These are phyloP conservation scores for Trisateles emortualis DNA, from an alignment of 2,888 invertebrate genomes.

Conservation along the genomic window DNA sequence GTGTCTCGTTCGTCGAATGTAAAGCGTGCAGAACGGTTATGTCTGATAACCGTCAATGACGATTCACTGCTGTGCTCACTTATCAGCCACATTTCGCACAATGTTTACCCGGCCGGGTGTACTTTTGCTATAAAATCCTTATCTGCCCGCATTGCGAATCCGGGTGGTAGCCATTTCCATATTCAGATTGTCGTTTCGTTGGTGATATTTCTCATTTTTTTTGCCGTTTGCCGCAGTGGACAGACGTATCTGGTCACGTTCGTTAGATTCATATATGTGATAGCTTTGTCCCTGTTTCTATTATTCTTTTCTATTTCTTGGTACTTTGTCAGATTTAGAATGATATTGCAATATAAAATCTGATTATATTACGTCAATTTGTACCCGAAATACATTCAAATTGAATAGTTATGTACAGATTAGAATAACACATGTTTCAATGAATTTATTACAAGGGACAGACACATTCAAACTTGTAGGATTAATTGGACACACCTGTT, in stretches of 20 bases:
- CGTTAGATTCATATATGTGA: conserved; percentile 43
- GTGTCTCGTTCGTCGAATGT: conserved; percentile 28
- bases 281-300: conserved; percentile 37
- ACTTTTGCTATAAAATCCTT: conserved; percentile 77
- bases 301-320: conserved; percentile 38
- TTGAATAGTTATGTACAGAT: not conserved
- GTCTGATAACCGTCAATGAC: conserved; percentile 37
- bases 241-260: conserved; percentile 60
- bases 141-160: conserved; percentile 80
- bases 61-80: conserved; percentile 52
- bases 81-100: conserved; percentile 65
- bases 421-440: not conserved
- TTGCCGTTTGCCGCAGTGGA: conserved; percentile 49
- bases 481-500: conserved; percentile 25
- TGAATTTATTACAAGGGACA: not conserved
- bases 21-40: conserved; percentile 21
- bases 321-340: conserved; percentile 18
- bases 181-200: conserved; percentile 72
- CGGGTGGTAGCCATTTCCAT: conserved; percentile 75
- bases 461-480: conserved; percentile 6
- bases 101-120: conserved; percentile 61
- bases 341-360: conserved; percentile 15
- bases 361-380: conserved; percentile 3
- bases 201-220: conserved; percentile 53
- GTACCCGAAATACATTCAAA: not conserved